A percentile compares a stretch with the other conserved stretches of the same genome.
Conservation (phyloP, 1,140 invertebrate genomes). For the Nasonia vitripennis region DNA sequence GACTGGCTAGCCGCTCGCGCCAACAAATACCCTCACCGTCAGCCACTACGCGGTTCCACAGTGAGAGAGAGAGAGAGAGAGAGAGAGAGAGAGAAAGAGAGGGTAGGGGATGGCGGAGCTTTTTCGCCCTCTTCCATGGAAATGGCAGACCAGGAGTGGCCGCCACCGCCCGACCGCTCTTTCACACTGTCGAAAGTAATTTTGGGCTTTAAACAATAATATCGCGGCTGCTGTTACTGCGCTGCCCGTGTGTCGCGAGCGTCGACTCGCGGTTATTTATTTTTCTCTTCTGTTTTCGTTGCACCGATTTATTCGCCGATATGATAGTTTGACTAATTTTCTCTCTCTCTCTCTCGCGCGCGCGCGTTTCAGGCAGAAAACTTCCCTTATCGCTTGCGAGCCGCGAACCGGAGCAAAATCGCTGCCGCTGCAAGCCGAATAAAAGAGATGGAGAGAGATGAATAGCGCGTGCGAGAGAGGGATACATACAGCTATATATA, state of each 20-base stretch:
- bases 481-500: not conserved
- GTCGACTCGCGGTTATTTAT: not conserved
- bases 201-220: conserved; percentile 36
- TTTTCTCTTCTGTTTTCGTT: conserved; percentile 14
- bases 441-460: conserved; percentile 13
- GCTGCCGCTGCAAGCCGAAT: conserved; percentile 33
- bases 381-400: not conserved
- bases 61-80: not conserved
- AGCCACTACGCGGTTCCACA: conserved; percentile 62
- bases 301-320: not conserved
- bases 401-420: conserved; percentile 18
- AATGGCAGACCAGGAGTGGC: not conserved
- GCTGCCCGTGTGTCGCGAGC: not conserved
- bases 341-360: too few relatives aligned
- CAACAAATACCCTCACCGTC: conserved; percentile 74
- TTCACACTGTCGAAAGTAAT: conserved; percentile 34
- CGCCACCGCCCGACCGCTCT: conserved; percentile 54
- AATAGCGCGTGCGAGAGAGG: not conserved
- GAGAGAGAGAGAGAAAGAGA: not conserved
- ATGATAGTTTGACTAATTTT: too few relatives aligned
- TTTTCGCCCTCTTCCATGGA: conserved; percentile 43
- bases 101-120: not conserved
- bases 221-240: not conserved
- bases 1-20: conserved; percentile 75
- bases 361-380: not conserved